Evolutionary conservation across 2,113 vertebrate species (phyloP).

Genomic region (Sinocyclocheilus rhinocerous): DNA sequence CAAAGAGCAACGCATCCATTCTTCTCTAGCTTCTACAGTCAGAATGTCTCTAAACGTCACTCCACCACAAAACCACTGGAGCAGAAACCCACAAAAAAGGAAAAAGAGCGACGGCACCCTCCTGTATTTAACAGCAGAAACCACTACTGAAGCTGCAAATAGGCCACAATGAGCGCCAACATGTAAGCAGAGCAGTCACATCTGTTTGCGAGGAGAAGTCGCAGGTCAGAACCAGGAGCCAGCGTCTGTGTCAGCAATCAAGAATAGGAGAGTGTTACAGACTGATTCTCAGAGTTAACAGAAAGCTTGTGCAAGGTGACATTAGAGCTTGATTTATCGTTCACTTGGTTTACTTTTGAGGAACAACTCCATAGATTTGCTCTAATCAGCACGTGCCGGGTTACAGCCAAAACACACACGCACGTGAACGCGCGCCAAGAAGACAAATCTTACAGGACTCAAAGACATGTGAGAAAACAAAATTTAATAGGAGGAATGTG

Average conservation of each 20-base stretch:
- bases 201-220: conserved; percentile 5
- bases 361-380: conserved; percentile 51
- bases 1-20: conserved; percentile 1
- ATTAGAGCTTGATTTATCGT: conserved; percentile 54
- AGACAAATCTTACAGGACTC: conserved; percentile 54
- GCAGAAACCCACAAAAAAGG: conserved; percentile 53
- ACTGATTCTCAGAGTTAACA: conserved; percentile 38
- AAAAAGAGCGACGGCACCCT: background rate
- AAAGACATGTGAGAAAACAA: conserved; percentile 55
- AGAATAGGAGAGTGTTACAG: conserved; percentile 23
- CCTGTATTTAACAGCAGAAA: conserved; percentile 38
- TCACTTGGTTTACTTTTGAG: conserved; percentile 51
- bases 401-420: conserved; percentile 51
- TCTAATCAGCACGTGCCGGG: conserved; percentile 47
- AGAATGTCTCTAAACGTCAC: conserved; percentile 21
- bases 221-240: conserved; percentile 23
- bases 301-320: conserved; percentile 45
- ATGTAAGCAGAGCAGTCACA: conserved; percentile 31
- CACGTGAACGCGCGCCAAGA: conserved; percentile 28
- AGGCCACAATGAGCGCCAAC: conserved; percentile 8
- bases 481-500: conserved; percentile 54
- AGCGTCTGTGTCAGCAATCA: conserved; percentile 26
- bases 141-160: conserved; percentile 34
- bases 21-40: conserved; percentile 4
- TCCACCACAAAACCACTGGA: conserved; percentile 30